Evolutionary conservation across 2,113 vertebrate genomes (phyloP).

Genomic region (Siniperca knerii): DNA sequence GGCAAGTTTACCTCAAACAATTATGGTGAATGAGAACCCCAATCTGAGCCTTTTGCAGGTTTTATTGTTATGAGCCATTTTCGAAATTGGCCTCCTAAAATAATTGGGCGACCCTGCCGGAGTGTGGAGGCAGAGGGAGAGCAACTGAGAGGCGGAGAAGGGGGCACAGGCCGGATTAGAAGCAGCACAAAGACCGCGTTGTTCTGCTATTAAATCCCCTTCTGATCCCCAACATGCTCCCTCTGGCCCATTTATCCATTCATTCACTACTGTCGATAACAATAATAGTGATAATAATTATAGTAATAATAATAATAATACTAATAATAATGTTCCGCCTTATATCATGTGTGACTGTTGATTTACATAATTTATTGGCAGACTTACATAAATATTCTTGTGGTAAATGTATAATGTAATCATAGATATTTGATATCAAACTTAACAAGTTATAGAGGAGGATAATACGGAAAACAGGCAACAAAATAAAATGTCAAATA

Average conservation of each 20-base stretch:
- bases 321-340: slow-evolving; percentile 33
- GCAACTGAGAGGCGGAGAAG: slow-evolving; percentile 30
- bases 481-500: background rate
- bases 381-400: background rate
- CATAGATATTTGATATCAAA: background rate
- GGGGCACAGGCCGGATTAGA: slow-evolving; percentile 82
- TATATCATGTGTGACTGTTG: background rate
- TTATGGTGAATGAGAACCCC: too few species aligned
- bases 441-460: background rate
- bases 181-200: slow-evolving; percentile 81
- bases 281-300: slow-evolving; percentile 53
- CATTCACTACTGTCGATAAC: slow-evolving; percentile 39
- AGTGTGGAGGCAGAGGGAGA: slow-evolving; percentile 54
- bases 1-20: background rate
- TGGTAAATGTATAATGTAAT: too few species aligned
- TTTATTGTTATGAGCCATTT: slow-evolving; percentile 35
- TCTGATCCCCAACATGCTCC: slow-evolving; percentile 81
- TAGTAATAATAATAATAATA: slow-evolving; percentile 53
- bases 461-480: background rate
- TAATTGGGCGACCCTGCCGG: slow-evolving; percentile 59
- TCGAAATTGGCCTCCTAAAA: slow-evolving; percentile 61
- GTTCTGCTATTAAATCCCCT: slow-evolving; percentile 83
- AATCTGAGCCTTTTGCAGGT: background rate
- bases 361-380: background rate
- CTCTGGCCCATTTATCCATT: slow-evolving; percentile 55